Evolutionary conservation across 2,797 vertebrate genomes (phyloP), one percentile per base, ranked within the genome.

Genomic region (Gambelia wislizenii): DNA sequence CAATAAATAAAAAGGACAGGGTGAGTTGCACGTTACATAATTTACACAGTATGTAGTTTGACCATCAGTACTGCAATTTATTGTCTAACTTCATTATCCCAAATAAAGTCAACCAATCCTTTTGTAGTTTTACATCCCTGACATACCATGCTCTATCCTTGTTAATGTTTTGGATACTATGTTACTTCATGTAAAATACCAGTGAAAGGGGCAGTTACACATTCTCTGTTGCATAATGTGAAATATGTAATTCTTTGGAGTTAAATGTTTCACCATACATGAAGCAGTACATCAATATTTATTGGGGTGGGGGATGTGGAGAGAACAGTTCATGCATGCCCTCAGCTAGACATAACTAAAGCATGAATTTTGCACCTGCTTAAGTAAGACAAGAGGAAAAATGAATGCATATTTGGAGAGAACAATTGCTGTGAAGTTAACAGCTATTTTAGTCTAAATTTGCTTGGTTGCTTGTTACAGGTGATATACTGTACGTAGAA

Each of bases 401-500:
- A 91, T 42, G 64, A 88, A 84, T 0, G 0, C 70, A 72, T 4
- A 14, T 16, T 42, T 91, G 59, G 42, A 72, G 59, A 64, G 61
- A 83, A 70, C 39, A 83, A 79, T 67, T 36, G 70, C n/a, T 14
- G 52, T 36, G 27, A 89, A 82, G 72, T 67, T 76, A 88, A 85
- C 44, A 78, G 84, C 49, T 77, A 86, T 86, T 91, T 77, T 89
- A 85, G 79, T 72, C 61, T 78, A 83, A 42, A 70, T 91, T 91
- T 91, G 61, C 74, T 27, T 16, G 0, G 67, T 70, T 90, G 78
- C 54, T 94, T 84, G 78, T 86, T 86, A 76, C 88, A 93, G 84
- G 87, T 94, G 87, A 91, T 44, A 86, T 82, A 87, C 18, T 74
- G 64, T 76, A 89, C 64, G 25, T 86, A 87, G 85, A 89, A 12